Base-by-base conservation (phyloP, 2,113 vertebrate genomes). In the Aspiorhynchus laticeps region DNA sequence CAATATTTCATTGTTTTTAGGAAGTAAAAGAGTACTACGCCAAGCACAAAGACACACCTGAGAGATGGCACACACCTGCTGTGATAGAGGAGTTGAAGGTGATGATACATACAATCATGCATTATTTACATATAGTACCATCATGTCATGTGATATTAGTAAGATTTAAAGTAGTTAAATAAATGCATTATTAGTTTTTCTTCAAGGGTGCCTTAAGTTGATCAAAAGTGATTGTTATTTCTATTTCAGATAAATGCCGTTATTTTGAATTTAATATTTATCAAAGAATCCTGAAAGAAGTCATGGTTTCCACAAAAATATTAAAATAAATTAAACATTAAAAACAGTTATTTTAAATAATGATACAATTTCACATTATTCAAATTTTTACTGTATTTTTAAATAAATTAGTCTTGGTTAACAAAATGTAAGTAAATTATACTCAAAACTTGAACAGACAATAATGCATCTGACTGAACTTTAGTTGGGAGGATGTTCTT, bases 61-160 rank as follows among this genome's bases (percentile, higher is more conserved):
- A 95, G 59, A 95, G 94, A 89, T 99, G 97, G 98, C 93, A 91
- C 87, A 95, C 95, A 8, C 97, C 97, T 48, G 88, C 87, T 73
- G 89, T 97, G 77, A 93, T 98, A 73, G 94, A 97, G 78, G 95
- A 94, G 74, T 92, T 99, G 53, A 98, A 98, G 97, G 98, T 98
- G 69, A 95, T 87, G 87, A 48, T 38, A 10, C 2, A 17, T 28
- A 63, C 11, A 61, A 9, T 24, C 31, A n/a, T 73, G 10, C 36
- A 73, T 53, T 41, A n/a, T 73, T 73, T 53, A 53, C 51, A 41
- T 24, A 24, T 73, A 38, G 19, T 73, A 73, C 19, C 2, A 41
- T 73, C 9, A 38, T 38, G 41, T 24, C 10, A 41, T 41, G 33
- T 19, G 0, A 5, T 41, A 38, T 73, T 2, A 73, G 36, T 12